phyloP scores from a whole-genome alignment of 2,797 vertebrate species.

The Gymnothorax javanicus region DNA sequence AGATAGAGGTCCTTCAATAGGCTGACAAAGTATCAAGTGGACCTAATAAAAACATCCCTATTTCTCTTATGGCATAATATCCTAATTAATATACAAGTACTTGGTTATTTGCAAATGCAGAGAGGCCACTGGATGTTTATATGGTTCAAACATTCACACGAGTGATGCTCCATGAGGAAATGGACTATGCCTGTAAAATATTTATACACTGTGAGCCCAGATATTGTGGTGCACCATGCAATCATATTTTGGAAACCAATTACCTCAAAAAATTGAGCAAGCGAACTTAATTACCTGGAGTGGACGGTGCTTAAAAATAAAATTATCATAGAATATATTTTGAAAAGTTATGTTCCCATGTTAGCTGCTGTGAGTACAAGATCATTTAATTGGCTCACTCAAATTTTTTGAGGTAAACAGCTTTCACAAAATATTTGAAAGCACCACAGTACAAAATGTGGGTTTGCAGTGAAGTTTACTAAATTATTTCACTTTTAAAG shows the following conservation, averaged over 20 bases:
- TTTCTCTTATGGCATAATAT: not conserved
- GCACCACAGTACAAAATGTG: too few species aligned
- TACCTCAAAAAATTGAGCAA: too few species aligned
- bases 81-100: not conserved
- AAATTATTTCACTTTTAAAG: not conserved
- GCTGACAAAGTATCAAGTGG: constrained; percentile 38
- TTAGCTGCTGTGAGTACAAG: too few species aligned
- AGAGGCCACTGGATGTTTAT: not conserved
- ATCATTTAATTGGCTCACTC: too few species aligned
- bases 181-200: not conserved
- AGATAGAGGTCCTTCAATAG: constrained; percentile 53
- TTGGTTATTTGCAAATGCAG: constrained; percentile 11
- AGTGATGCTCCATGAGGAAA: not conserved
- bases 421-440: too few species aligned
- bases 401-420: too few species aligned
- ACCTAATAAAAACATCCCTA: constrained; percentile 25
- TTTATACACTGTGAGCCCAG: not conserved
- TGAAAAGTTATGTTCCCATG: too few species aligned
- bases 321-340: too few species aligned
- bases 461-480: not conserved
- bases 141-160: not conserved
- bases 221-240: too few species aligned
- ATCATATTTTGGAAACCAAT: too few species aligned
- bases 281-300: too few species aligned
- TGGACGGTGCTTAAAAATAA: too few species aligned